phyloP scores from a whole-genome alignment of 2,113 vertebrate genomes.

The Crotalus viridis region DNA sequence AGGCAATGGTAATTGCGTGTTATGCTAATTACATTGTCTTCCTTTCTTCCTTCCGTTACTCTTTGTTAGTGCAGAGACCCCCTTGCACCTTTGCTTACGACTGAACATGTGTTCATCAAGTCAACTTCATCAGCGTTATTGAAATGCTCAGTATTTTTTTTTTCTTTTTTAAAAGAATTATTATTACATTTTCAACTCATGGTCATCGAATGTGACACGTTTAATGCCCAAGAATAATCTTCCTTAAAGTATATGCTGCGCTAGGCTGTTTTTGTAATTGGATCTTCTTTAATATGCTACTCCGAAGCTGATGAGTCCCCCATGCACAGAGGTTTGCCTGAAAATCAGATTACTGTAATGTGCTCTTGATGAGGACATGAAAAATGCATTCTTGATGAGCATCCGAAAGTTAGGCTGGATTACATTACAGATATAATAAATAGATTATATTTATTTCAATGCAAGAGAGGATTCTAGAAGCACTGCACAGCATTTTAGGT shows the following conservation, averaged over 20 bases:
- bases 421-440: background rate
- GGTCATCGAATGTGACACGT: slow-evolving; percentile 19
- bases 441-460: background rate
- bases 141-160: slow-evolving; percentile 27
- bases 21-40: slow-evolving; percentile 44
- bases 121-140: slow-evolving; percentile 30
- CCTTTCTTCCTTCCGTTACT: background rate
- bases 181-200: slow-evolving; percentile 6
- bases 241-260: background rate
- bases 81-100: slow-evolving; percentile 37
- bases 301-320: background rate
- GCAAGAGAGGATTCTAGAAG: background rate
- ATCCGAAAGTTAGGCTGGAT: background rate
- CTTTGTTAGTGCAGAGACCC: slow-evolving; percentile 24
- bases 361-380: background rate
- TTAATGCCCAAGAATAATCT: slow-evolving; percentile 13
- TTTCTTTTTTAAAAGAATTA: background rate
- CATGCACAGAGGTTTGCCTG: background rate
- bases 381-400: background rate
- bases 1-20: slow-evolving; percentile 54
- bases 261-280: slow-evolving; percentile 2
- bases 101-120: slow-evolving; percentile 28
- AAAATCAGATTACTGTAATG: background rate
- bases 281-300: background rate
- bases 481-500: too few species aligned